Evolutionary conservation across 2,113 vertebrate genomes (phyloP), one percentile per base, ranked within the genome.

Genomic region (Ctenodactylus gundi): DNA sequence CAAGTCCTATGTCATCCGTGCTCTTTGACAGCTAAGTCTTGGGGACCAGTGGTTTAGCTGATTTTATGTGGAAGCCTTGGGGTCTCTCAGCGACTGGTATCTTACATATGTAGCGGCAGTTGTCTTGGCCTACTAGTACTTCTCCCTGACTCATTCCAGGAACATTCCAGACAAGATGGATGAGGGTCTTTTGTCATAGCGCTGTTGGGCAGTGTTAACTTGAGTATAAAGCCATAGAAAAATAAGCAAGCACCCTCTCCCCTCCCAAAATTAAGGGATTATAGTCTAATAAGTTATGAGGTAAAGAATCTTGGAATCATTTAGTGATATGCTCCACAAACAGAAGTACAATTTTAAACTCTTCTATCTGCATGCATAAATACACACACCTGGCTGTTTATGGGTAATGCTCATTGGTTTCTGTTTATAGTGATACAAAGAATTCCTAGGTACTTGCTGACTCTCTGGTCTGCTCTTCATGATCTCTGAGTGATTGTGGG

Each of bases 1-100:
- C 12, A 2, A 1, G 0, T 44, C 29, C 3, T 13, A 2, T 57
- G 3, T 0, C 34, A 29, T 27, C 0, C 7, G 29, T 2, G 8
- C 25, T 25, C 46, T 46, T 39, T 15, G 73, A 76, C 67, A 58
- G n/a, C 62, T 78, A 34, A 57, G 46, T 58, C 23, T 36, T 46
- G 27, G 53, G 51, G 57, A 23, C 36, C 31, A 21, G 44, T 0
- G 6, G 27, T 49, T 75, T 14, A 41, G 12, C 55, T 82, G 84
- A 23, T 44, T 46, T 94, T 39, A 4, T 0, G 1, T 58, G 72
- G n/a, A 31, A 18, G 80, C 72, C 53, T 23, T 64, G 23, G 36
- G 76, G 23, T 72, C 39, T 91, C 41, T 49, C 15, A 13, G 10
- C 36, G 36, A 18, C 77, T 85, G 86, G 23, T 27, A 25, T 88